phyloP scores from a whole-genome alignment of 2,113 vertebrate genomes.

The Irena cyanogastra region DNA sequence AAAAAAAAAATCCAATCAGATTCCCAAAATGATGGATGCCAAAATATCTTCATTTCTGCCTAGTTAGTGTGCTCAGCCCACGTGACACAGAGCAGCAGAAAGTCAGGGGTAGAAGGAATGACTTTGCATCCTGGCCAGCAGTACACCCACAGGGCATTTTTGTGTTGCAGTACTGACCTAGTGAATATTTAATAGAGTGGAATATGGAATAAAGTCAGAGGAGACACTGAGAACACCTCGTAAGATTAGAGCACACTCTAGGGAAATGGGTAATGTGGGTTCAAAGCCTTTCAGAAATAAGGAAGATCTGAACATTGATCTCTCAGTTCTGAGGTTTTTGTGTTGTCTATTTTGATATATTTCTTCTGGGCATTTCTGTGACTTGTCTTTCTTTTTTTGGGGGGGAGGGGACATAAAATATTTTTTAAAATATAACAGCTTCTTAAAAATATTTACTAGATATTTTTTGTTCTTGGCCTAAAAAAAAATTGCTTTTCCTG shows the following conservation, averaged over 20 bases:
- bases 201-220: neutral
- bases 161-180: neutral
- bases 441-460: neutral
- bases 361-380: neutral
- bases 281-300: constrained; percentile 7
- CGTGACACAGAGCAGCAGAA: neutral
- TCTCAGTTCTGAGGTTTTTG: neutral
- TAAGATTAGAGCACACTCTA: neutral
- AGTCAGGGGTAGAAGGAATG: neutral
- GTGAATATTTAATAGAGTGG: constrained; percentile 19
- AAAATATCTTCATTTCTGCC: neutral
- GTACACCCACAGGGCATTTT: neutral
- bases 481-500: neutral
- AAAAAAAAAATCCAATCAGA: neutral
- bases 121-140: neutral
- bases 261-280: neutral
- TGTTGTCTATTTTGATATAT: neutral
- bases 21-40: neutral
- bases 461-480: neutral
- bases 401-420: neutral
- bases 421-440: neutral
- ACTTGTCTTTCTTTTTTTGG: neutral
- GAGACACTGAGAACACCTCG: neutral
- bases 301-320: neutral
- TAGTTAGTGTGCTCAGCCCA: neutral